Conservation (phyloP, 2,888 invertebrate genomes). For the Cristatella mucedo region DNA sequence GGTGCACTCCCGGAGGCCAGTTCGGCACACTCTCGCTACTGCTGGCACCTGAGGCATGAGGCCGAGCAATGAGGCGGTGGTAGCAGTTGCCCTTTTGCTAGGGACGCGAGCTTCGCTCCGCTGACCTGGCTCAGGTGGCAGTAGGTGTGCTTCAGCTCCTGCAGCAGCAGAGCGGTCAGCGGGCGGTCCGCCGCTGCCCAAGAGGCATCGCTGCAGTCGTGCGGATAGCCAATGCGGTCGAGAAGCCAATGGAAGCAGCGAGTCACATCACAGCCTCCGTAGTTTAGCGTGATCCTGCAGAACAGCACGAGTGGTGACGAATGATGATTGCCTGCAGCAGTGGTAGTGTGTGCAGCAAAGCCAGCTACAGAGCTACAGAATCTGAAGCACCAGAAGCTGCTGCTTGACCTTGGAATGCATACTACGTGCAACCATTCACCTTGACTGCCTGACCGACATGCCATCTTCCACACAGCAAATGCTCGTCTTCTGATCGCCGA, state of each 20-base stretch:
- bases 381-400: no score
- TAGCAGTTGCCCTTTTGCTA: no score
- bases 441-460: slow-evolving; percentile 70
- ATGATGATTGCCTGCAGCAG: no score
- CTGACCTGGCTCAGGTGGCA: slow-evolving; percentile 67
- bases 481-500: slow-evolving; percentile 86
- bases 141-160: slow-evolving; percentile 68
- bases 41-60: no score
- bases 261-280: slow-evolving; percentile 78
- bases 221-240: slow-evolving; percentile 68
- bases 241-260: slow-evolving; percentile 73
- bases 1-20: no score
- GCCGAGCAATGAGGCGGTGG: no score
- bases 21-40: no score
- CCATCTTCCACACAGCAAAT: slow-evolving; percentile 93
- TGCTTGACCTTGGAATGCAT: no score
- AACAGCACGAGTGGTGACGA: no score
- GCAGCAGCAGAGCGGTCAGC: slow-evolving; percentile 58
- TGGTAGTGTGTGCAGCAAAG: no score
- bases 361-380: no score
- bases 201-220: slow-evolving; percentile 39
- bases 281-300: slow-evolving; percentile 50
- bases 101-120: no score
- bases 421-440: slow-evolving; percentile 38
- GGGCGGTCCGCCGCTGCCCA: slow-evolving; percentile 43